These are phyloP conservation scores for Xanthia togata DNA, from an alignment of 2,888 invertebrate genomes.

Conservation along the genomic window DNA sequence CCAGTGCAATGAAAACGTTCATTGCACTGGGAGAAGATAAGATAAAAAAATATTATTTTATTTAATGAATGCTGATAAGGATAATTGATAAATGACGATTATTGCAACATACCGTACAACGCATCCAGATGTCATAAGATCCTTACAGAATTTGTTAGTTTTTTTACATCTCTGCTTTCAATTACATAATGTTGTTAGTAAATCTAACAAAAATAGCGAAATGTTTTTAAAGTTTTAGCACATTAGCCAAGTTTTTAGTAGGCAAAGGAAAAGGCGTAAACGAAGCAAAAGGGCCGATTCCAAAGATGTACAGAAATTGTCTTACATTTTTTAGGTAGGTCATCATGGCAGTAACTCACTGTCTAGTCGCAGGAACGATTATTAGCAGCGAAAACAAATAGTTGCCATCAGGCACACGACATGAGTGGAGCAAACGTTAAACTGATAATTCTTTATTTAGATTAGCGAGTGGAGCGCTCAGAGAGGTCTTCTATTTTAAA, in stretches of 20 bases:
- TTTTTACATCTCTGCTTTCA: neutral
- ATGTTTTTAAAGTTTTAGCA: slow-evolving; percentile 1
- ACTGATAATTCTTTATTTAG: slow-evolving; percentile 81
- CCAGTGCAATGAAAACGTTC: slow-evolving; percentile 1
- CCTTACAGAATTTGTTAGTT: slow-evolving; percentile 4
- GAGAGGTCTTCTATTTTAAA: slow-evolving; percentile 72
- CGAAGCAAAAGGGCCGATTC: slow-evolving; percentile 25
- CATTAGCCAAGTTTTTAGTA: slow-evolving; percentile 11
- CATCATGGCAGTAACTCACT: slow-evolving; percentile 72
- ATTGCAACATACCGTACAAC: neutral
- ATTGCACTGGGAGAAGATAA: too few relatives aligned
- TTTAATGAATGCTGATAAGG: neutral
- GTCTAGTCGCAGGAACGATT: slow-evolving; percentile 46
- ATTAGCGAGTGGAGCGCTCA: slow-evolving; percentile 71
- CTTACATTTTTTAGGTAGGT: slow-evolving; percentile 82
- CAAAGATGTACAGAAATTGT: slow-evolving; percentile 57
- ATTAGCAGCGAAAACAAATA: slow-evolving; percentile 64
- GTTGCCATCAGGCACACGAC: slow-evolving; percentile 69
- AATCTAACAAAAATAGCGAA: neutral
- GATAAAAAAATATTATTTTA: slow-evolving; percentile 12
- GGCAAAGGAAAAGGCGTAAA: slow-evolving; percentile 16
- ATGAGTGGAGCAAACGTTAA: slow-evolving; percentile 73
- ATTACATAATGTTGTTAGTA: neutral
- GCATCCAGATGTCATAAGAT: neutral
- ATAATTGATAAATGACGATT: slow-evolving; percentile 2